phyloP scores from a whole-genome alignment of 2,113 vertebrate species.

The Ciconia boyciana region DNA sequence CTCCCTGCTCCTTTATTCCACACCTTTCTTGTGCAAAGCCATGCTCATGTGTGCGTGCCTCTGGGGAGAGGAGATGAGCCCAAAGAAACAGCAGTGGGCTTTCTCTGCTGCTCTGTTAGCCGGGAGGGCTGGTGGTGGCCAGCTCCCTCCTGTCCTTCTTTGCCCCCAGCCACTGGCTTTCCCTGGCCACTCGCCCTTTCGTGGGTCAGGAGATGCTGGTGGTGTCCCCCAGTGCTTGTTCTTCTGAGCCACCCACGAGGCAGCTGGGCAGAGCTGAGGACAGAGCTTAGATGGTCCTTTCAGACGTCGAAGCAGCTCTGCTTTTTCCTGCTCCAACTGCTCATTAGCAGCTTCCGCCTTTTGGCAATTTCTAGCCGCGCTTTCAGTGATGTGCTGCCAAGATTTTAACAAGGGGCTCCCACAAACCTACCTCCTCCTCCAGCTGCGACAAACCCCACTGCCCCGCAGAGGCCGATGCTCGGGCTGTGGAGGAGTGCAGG shows the following conservation, averaged over 20 bases:
- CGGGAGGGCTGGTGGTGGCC: not conserved
- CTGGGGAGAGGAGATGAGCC: not conserved
- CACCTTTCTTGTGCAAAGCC: not conserved
- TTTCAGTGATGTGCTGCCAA: conserved; percentile 44
- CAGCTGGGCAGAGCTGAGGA: not conserved
- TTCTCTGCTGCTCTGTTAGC: not conserved
- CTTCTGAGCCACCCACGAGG: not conserved
- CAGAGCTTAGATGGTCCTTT: not conserved
- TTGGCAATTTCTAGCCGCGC: not conserved
- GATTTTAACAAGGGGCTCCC: conserved; percentile 12
- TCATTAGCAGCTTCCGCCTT: not conserved
- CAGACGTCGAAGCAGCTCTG: not conserved
- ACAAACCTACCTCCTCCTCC: conserved; percentile 5
- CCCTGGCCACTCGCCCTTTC: not conserved
- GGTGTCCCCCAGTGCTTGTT: not conserved
- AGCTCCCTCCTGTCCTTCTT: not conserved
- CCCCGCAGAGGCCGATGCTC: not conserved
- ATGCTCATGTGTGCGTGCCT: rapidly evolving
- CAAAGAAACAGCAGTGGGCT: rapidly evolving
- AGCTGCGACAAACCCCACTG: not conserved
- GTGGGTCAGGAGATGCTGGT: not conserved
- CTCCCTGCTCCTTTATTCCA: not conserved
- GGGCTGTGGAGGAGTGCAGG: not conserved
- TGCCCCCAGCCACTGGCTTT: not conserved
- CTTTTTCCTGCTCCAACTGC: not conserved